A percentile compares a stretch with the other conserved stretches of the same genome.
phyloP scores from a whole-genome alignment of 2,797 vertebrate genomes.

The Melanotaenia pygmaea region DNA sequence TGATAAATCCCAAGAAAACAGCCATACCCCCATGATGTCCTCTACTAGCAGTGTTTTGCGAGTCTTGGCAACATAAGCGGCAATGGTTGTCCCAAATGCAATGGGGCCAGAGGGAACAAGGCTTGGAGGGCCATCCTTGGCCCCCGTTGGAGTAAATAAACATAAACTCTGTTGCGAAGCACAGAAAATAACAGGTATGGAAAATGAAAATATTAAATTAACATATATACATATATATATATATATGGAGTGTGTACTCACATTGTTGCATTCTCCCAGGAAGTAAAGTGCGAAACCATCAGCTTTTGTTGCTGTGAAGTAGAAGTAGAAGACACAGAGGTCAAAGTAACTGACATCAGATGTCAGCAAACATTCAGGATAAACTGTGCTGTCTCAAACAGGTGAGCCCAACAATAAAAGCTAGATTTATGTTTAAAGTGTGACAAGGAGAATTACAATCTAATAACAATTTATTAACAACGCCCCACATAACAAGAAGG shows the following conservation, averaged over 20 bases:
- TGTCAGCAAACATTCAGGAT: background rate
- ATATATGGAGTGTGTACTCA: slow-evolving; percentile 80
- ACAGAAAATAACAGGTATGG: slow-evolving; percentile 34
- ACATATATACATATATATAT: background rate
- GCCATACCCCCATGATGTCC: slow-evolving; percentile 93
- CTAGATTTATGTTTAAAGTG: slow-evolving; percentile 8
- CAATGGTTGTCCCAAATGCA: slow-evolving; percentile 92
- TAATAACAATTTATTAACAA: slow-evolving; percentile 59
- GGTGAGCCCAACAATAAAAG: slow-evolving; percentile 11
- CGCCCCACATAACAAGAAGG: slow-evolving; percentile 69
- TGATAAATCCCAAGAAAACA: background rate
- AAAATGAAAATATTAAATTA: slow-evolving; percentile 12
- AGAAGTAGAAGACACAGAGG: slow-evolving; percentile 42
- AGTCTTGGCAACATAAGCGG: slow-evolving; percentile 97
- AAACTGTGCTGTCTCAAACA: background rate
- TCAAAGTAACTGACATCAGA: slow-evolving; percentile 23
- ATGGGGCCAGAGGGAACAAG: slow-evolving; percentile 93
- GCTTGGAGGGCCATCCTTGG: slow-evolving; percentile 90
- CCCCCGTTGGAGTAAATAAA: slow-evolving; percentile 93
- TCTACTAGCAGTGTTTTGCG: slow-evolving; percentile 94
- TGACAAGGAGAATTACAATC: slow-evolving; percentile 27
- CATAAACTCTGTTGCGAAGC: slow-evolving; percentile 89
- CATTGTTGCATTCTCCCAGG: slow-evolving; percentile 99
- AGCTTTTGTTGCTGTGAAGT: slow-evolving; percentile 92
- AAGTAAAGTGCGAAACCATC: slow-evolving; percentile 99